A percentile compares a stretch with the other conserved stretches of the same genome.
These are phyloP conservation scores for Diadema setosum DNA, from an alignment of 35 echinoderm and acorn worm species.

Conservation along the genomic window DNA sequence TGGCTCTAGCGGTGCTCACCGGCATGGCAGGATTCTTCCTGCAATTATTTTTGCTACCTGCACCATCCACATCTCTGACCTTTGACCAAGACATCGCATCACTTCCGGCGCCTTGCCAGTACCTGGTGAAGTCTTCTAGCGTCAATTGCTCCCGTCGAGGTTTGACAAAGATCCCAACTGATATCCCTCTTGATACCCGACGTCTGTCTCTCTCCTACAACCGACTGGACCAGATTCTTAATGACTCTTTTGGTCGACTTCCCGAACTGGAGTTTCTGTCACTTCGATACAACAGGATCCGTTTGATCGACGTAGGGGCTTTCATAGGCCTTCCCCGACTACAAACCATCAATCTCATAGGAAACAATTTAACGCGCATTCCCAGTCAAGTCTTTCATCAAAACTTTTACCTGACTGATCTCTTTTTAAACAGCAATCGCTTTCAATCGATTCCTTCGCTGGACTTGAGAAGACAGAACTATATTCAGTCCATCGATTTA, in stretches of 20 bases:
- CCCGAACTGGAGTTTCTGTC: neutral
- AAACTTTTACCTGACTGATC: neutral
- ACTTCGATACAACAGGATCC: neutral
- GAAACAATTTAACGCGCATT: neutral
- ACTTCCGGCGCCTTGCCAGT: no score
- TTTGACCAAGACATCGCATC: no score
- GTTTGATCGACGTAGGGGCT: neutral
- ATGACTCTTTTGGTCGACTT: neutral
- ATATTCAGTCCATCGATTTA: neutral
- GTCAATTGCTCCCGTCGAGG: neutral
- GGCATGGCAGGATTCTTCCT: no score
- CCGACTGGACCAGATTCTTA: neutral
- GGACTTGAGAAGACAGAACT: neutral
- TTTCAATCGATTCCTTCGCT: neutral
- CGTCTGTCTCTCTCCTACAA: neutral
- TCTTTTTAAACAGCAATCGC: neutral
- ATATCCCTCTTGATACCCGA: neutral
- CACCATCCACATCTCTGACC: no score
- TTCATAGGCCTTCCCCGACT: neutral
- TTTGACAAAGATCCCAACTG: neutral
- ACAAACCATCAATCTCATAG: neutral
- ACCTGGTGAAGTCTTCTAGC: no score
- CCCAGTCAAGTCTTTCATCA: neutral
- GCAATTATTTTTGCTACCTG: no score
- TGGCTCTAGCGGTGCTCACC: no score